These are phyloP conservation scores for Halictus quadricinctus DNA, from an alignment of 2,888 invertebrate genomes.

Conservation along the genomic window DNA sequence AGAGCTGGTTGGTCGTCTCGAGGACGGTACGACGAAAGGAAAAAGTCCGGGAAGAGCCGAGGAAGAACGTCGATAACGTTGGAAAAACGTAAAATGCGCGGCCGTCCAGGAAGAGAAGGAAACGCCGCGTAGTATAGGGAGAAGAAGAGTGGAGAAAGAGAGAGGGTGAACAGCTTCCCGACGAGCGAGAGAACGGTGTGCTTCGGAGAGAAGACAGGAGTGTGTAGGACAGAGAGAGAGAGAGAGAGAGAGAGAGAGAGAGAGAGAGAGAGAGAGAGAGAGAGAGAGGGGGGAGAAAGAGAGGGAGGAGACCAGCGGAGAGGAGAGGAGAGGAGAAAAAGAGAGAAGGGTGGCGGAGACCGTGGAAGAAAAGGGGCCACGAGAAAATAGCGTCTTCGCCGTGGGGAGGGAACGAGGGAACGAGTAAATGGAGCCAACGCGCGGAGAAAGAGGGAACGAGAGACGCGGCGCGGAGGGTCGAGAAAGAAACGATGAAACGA, in stretches of 20 bases:
- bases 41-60: conserved; percentile 72
- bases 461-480: conserved; percentile 67
- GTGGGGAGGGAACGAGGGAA: conserved; percentile 78
- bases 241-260: background rate
- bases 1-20: conserved; percentile 69
- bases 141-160: conserved; percentile 48
- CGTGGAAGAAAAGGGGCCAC: conserved; percentile 78
- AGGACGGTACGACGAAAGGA: conserved; percentile 74
- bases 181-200: conserved; percentile 35
- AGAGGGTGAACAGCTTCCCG: conserved; percentile 52
- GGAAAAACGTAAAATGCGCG: conserved; percentile 80
- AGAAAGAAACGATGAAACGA: conserved; percentile 72
- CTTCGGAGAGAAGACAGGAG: conserved; percentile 35
- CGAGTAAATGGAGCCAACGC: conserved; percentile 69
- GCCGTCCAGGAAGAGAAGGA: conserved; percentile 64
- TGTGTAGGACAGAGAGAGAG: conserved; percentile 36
- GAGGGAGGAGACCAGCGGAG: conserved; percentile 39
- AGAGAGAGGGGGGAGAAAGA: conserved; percentile 7
- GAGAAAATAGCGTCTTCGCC: conserved; percentile 80
- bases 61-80: conserved; percentile 81
- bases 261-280: background rate
- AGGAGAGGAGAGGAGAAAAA: conserved; percentile 56
- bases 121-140: conserved; percentile 60
- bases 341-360: conserved; percentile 66
- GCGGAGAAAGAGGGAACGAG: conserved; percentile 67